Base-by-base conservation (phyloP, 2,797 vertebrate species). In the Squalus acanthias region DNA sequence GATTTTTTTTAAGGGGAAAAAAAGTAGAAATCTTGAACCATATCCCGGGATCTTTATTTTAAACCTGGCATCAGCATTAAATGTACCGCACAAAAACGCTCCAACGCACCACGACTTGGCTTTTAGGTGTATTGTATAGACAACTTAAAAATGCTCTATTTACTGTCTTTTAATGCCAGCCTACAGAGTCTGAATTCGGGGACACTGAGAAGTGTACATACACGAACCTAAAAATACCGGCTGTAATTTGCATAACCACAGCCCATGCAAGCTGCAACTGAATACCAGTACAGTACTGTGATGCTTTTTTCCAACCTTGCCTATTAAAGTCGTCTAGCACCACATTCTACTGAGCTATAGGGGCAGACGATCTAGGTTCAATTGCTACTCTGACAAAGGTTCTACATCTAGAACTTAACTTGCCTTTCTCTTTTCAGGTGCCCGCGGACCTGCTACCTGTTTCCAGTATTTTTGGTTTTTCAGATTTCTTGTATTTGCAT, bases 211-310 rank as follows among this genome's bases (percentile, higher is more conserved):
- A 67, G 17, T 13, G 5, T 67, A 39, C 89, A 67, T 65, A 63
- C 4, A 65, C 15, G 6, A 65, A 33, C 29, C 57, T 67, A 93
- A 89, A 89, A 26, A 67, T 67, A 67, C 91, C 20, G 33, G 33
- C 7, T 85, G 17, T 85, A 50, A 85, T 85, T 85, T 85, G 46
- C 82, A 85, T 85, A 85, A 85, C 82, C 82, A 85, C 82, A 85
- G 46, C 20, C 76, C 82, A 85, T 50, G 46, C 82, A 85, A 85
- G 20, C 82, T 85, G 46, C 82, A 85, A 85, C 82, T 85, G 20
- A 85, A 50, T 85, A 39, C 79, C 20, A 50, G 82, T 24, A 50
- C 82, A 50, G 7, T 50, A 50, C 39, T 50, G 46, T 24, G 33
- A 76, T 76, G 82, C 46, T 50, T 50, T 85, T 46, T 85, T 85